Percentiles rank a stretch among this genome's conserved stretches.
phyloP scores from a whole-genome alignment of 2,797 vertebrate genomes.

The Ctenopoma multispine region DNA sequence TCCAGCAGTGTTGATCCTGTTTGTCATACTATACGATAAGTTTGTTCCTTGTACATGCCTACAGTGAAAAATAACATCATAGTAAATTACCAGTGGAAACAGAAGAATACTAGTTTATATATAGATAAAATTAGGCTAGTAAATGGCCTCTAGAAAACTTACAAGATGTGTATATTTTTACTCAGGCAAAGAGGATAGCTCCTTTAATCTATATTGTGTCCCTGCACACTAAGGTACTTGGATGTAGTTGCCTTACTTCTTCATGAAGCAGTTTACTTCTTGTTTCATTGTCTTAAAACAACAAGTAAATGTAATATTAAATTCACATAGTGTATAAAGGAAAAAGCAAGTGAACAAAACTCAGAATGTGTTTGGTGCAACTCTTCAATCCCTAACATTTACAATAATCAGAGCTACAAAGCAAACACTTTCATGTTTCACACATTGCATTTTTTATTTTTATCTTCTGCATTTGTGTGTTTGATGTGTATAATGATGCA shows the following conservation, averaged over 20 bases:
- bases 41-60: not conserved
- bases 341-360: too few species aligned
- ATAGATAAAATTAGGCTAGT: not conserved
- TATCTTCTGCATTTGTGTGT: not conserved
- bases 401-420: too few species aligned
- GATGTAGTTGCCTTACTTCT: not conserved
- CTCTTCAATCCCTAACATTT: too few species aligned
- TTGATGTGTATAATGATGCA: not conserved
- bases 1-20: too few species aligned
- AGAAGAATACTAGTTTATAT: conserved; percentile 1
- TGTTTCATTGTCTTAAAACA: too few species aligned
- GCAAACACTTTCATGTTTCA: too few species aligned
- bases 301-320: too few species aligned
- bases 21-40: not conserved
- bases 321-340: too few species aligned
- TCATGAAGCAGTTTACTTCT: too few species aligned
- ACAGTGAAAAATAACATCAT: too few species aligned
- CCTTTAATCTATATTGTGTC: not conserved
- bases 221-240: not conserved
- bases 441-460: too few species aligned
- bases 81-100: not conserved
- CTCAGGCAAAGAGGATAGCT: not conserved
- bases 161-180: not conserved
- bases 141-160: not conserved
- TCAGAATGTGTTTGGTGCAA: too few species aligned